phyloP scores from a whole-genome alignment of 2,888 invertebrate species.

The Thecocarcelia acutangulata region DNA sequence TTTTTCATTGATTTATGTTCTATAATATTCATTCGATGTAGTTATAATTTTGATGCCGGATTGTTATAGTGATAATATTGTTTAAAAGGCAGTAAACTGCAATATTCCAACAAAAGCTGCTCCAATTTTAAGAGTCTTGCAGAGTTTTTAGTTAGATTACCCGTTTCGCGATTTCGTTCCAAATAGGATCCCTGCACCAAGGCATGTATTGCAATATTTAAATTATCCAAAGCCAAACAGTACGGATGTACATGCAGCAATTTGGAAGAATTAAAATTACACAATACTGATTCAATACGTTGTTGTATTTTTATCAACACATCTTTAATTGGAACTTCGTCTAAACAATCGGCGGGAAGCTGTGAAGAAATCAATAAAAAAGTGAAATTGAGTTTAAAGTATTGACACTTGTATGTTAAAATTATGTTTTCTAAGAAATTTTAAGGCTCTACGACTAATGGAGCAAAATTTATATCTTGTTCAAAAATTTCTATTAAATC shows the following conservation, averaged over 20 bases:
- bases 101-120: slow-evolving; percentile 76
- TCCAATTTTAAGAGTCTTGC: slow-evolving; percentile 73
- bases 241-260: slow-evolving; percentile 85
- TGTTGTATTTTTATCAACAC: slow-evolving; percentile 84
- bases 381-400: background rate
- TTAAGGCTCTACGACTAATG: no score
- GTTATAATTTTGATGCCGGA: slow-evolving; percentile 79
- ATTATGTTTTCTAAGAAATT: no score
- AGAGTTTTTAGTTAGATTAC: slow-evolving; percentile 71
- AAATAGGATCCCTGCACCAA: slow-evolving; percentile 81
- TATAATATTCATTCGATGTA: slow-evolving; percentile 72
- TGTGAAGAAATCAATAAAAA: slow-evolving; percentile 12
- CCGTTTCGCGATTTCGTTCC: slow-evolving; percentile 74
- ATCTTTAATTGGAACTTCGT: slow-evolving; percentile 81
- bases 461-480: no score
- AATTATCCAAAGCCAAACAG: slow-evolving; percentile 87
- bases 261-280: slow-evolving; percentile 72
- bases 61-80: slow-evolving; percentile 74
- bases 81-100: slow-evolving; percentile 79
- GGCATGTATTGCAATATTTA: slow-evolving; percentile 83
- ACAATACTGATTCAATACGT: slow-evolving; percentile 83
- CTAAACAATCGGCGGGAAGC: slow-evolving; percentile 29
- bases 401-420: no score
- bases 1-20: slow-evolving; percentile 65
- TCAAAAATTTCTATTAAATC: no score